Conservation (phyloP, 2,797 vertebrate genomes). For the Champsocephalus esox region DNA sequence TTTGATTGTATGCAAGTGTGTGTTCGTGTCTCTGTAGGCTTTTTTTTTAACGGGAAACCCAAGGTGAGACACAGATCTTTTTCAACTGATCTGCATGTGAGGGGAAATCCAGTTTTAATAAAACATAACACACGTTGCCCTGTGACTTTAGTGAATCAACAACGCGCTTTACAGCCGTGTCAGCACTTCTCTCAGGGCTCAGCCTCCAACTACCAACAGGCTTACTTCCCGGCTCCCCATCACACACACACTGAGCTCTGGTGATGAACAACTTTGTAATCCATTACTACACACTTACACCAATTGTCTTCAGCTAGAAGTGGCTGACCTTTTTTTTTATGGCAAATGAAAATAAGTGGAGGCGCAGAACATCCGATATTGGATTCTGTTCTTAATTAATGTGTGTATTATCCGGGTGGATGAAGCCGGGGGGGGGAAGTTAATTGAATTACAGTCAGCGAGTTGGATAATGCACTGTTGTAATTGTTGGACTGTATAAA, state of each 20-base stretch:
- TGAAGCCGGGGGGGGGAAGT: constrained; percentile 77
- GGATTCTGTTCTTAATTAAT: constrained; percentile 86
- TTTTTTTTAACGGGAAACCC: not conserved
- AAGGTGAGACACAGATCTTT: not conserved
- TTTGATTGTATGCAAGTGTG: constrained; percentile 10
- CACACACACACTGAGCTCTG: constrained; percentile 20
- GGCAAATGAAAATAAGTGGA: constrained; percentile 83
- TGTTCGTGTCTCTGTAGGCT: not conserved
- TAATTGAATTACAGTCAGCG: constrained; percentile 85
- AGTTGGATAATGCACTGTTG: constrained; percentile 81
- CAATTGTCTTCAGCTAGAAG: constrained; percentile 77
- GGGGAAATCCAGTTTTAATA: not conserved
- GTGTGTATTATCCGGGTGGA: constrained; percentile 82
- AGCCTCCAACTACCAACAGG: constrained; percentile 8
- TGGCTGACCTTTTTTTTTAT: constrained; percentile 83
- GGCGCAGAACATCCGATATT: constrained; percentile 81
- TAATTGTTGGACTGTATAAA: constrained; percentile 83
- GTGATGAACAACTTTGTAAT: constrained; percentile 65
- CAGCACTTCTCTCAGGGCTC: constrained; percentile 40
- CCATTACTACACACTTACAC: constrained; percentile 72
- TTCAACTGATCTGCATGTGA: not conserved
- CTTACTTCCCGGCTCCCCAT: constrained; percentile 25
- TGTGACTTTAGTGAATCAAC: constrained; percentile 37
- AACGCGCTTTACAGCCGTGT: constrained; percentile 35
- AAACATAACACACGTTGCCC: constrained; percentile 1